phyloP scores from a whole-genome alignment of 1,140 invertebrate genomes.

The Nasonia vitripennis region DNA sequence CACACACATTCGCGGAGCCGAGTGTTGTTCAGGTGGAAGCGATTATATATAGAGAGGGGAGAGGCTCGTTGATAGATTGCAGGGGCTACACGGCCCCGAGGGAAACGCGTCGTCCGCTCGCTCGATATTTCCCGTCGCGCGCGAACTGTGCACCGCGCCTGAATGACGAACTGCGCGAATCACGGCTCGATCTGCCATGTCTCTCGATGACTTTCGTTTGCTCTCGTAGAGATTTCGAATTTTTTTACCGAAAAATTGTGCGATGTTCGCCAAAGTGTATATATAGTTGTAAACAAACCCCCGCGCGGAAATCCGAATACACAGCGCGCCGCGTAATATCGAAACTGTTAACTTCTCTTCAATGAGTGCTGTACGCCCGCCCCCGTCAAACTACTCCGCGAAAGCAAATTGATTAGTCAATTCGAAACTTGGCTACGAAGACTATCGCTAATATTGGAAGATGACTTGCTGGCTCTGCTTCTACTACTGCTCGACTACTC shows the following conservation, averaged over 20 bases:
- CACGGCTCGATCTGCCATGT: background rate
- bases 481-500: background rate
- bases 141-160: too few species aligned
- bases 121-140: background rate
- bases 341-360: slow-evolving; percentile 3
- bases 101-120: slow-evolving; percentile 1
- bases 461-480: background rate
- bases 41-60: background rate
- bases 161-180: background rate
- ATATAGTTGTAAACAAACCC: background rate
- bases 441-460: background rate
- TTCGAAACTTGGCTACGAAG: slow-evolving; percentile 5
- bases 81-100: background rate
- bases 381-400: background rate
- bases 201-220: background rate
- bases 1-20: background rate
- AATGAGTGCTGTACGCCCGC: background rate
- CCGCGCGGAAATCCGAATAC: too few species aligned
- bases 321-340: background rate
- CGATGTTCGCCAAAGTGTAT: background rate
- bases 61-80: slow-evolving; percentile 14
- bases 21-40: background rate
- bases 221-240: background rate
- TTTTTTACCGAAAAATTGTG: background rate
- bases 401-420: slow-evolving; percentile 14